These are phyloP conservation scores for Ptychadena robeensis DNA, from an alignment of 2,797 vertebrate species.

Conservation along the genomic window DNA sequence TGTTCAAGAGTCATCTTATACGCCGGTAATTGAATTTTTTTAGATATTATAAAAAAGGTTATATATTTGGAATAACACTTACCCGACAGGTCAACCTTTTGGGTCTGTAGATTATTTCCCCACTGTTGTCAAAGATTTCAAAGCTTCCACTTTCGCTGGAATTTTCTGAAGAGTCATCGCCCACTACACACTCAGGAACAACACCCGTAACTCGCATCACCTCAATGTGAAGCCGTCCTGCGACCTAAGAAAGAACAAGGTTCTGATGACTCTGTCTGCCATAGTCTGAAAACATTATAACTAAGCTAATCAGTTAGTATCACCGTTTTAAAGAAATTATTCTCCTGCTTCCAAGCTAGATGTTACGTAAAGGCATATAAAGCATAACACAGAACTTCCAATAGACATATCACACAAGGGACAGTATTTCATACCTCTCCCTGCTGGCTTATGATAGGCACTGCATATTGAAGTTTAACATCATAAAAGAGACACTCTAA, in stretches of 20 bases:
- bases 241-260: constrained; percentile 77
- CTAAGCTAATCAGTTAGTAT: neutral
- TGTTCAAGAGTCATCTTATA: no score
- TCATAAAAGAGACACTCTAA: constrained; percentile 95
- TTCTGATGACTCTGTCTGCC: neutral
- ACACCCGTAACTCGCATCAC: constrained; percentile 89
- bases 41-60: no score
- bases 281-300: neutral
- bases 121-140: constrained; percentile 89
- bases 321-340: neutral
- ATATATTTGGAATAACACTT: constrained; percentile 62
- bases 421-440: constrained; percentile 85
- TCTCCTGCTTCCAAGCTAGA: no score
- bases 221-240: constrained; percentile 92
- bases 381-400: no score
- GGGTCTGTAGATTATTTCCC: constrained; percentile 89
- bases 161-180: constrained; percentile 96
- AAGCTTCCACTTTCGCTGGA: constrained; percentile 94
- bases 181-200: constrained; percentile 83
- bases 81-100: constrained; percentile 94
- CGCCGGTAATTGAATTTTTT: no score
- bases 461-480: constrained; percentile 92
- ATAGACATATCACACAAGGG: no score
- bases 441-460: constrained; percentile 98
- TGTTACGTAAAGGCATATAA: no score